Evolutionary conservation across 2,113 vertebrate species (phyloP).

Genomic region (Barbus barbus): DNA sequence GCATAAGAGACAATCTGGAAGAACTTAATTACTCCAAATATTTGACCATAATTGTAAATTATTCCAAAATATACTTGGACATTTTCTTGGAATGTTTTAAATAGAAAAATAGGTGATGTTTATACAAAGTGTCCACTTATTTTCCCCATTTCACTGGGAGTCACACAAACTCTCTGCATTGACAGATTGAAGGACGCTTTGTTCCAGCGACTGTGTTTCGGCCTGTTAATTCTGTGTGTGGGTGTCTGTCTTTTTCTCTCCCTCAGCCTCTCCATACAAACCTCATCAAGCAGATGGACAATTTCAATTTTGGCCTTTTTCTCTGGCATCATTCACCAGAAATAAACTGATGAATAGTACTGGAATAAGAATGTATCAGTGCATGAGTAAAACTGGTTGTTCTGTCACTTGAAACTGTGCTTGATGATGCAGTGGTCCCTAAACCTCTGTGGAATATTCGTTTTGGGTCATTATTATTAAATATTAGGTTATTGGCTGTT

Average conservation of each 20-base stretch:
- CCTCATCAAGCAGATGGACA: constrained; percentile 49
- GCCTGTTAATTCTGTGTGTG: constrained; percentile 61
- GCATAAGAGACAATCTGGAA: too few relatives aligned
- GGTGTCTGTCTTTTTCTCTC: constrained; percentile 65
- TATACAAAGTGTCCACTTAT: neutral
- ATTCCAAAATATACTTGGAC: too few relatives aligned
- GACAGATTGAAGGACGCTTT: constrained; percentile 45
- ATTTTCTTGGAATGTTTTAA: neutral
- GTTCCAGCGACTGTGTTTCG: constrained; percentile 62
- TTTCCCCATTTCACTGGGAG: neutral
- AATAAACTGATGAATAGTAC: constrained; percentile 20
- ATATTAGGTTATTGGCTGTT: neutral
- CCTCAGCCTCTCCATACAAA: constrained; percentile 59
- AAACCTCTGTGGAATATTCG: constrained; percentile 20
- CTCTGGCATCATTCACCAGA: constrained; percentile 10
- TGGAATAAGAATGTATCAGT: constrained; percentile 7
- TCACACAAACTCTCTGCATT: constrained; percentile 33
- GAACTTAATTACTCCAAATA: too few relatives aligned
- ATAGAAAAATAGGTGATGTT: neutral
- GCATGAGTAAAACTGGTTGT: constrained; percentile 17
- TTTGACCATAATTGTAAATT: too few relatives aligned
- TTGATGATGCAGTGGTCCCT: constrained; percentile 43
- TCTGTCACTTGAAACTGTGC: constrained; percentile 6
- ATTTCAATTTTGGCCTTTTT: constrained; percentile 37
- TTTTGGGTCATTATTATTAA: neutral